Percentiles rank a stretch among this genome's conserved stretches.
These are phyloP conservation scores for Dione juno DNA, from an alignment of 2,888 invertebrate species.

Conservation along the genomic window DNA sequence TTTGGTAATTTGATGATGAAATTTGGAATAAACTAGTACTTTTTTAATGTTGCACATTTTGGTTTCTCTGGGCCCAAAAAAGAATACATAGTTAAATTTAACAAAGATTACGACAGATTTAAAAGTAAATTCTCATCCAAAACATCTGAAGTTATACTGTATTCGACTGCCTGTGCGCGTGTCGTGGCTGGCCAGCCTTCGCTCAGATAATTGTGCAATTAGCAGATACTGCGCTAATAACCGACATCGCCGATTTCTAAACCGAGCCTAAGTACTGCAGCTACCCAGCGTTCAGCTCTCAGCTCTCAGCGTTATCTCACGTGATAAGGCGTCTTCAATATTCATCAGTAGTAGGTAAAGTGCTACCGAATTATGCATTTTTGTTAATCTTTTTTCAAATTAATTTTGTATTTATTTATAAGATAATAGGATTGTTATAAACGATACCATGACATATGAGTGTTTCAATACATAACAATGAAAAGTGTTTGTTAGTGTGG, in stretches of 20 bases:
- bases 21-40: too few relatives aligned
- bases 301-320: slow-evolving; percentile 23
- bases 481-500: too few relatives aligned
- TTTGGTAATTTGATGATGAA: too few relatives aligned
- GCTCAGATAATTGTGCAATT: slow-evolving; percentile 56
- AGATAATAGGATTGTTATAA: too few relatives aligned
- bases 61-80: too few relatives aligned
- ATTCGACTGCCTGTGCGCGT: slow-evolving; percentile 25
- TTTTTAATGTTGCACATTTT: too few relatives aligned
- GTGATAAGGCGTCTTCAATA: slow-evolving; percentile 14
- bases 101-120: too few relatives aligned
- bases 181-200: slow-evolving; percentile 29
- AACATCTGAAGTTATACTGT: not conserved
- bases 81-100: too few relatives aligned
- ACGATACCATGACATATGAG: too few relatives aligned
- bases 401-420: too few relatives aligned
- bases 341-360: not conserved
- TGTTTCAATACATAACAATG: too few relatives aligned
- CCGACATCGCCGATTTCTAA: slow-evolving; percentile 48
- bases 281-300: not conserved
- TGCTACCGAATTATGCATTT: not conserved
- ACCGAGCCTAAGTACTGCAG: slow-evolving; percentile 28
- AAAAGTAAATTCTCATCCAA: not conserved
- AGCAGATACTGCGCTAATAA: slow-evolving; percentile 57
- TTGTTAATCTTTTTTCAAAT: too few relatives aligned